A percentile compares a stretch with the other conserved stretches of the same genome.
These are phyloP conservation scores for Xenopus borealis DNA, from an alignment of 2,113 vertebrate genomes.

Conservation along the genomic window DNA sequence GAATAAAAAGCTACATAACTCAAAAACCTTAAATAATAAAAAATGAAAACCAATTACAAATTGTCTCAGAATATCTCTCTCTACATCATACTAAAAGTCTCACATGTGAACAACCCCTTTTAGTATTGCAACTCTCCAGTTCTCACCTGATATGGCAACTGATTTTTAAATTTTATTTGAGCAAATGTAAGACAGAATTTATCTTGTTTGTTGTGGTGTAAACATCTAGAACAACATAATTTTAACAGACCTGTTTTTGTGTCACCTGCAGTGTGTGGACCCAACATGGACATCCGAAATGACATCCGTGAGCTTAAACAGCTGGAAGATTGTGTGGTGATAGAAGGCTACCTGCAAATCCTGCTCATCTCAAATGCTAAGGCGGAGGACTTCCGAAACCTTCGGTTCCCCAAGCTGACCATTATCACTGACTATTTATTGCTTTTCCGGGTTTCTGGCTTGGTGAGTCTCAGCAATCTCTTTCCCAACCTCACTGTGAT, in stretches of 20 bases:
- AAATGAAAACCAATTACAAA: too few species aligned
- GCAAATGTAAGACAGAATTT: too few species aligned
- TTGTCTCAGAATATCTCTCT: too few species aligned
- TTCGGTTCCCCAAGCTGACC: constrained; percentile 91
- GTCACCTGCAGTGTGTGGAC: constrained; percentile 78
- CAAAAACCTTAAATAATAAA: too few species aligned
- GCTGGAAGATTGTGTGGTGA: constrained; percentile 94
- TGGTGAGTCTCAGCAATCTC: constrained; percentile 90
- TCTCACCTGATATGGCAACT: too few species aligned
- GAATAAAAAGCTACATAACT: too few species aligned
- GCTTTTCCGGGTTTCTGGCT: constrained; percentile 90
- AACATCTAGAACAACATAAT: too few species aligned
- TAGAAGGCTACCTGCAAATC: constrained; percentile 94
- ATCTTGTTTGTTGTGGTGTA: too few species aligned
- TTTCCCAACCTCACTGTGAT: constrained; percentile 97
- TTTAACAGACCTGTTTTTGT: neutral
- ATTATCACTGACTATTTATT: constrained; percentile 94
- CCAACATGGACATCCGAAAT: constrained; percentile 92
- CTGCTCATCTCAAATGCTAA: constrained; percentile 85
- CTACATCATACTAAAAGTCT: too few species aligned
- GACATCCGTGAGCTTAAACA: constrained; percentile 83
- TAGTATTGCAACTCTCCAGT: too few species aligned
- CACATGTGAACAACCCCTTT: too few species aligned
- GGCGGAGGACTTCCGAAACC: constrained; percentile 83
- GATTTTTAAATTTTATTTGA: too few species aligned